Base-by-base conservation (phyloP, 2,888 invertebrate species). In the Poecilus cupreus region DNA sequence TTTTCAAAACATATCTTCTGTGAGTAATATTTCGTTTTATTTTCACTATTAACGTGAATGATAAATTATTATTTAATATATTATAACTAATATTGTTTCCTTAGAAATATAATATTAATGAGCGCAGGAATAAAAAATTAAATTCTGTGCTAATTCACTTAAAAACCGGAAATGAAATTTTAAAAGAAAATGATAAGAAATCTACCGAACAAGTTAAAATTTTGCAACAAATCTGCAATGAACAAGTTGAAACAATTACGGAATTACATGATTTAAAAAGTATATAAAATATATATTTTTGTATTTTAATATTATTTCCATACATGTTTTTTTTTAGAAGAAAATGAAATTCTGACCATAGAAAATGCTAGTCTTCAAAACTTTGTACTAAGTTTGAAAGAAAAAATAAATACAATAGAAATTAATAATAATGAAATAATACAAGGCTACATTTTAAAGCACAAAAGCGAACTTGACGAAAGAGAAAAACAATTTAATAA, bases 151-250 rank as follows among this genome's bases (percentile, higher is more conserved):
- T 78, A 32, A 24, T 11, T 26, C 22, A 49, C 18, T 26, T 46
- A 26, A 43, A 43, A 32, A 13, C 43, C 6, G 0, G 11, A 64
- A 78, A 49, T 68, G 26, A 46, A 26, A 46, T 18, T 46, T 78
- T 26, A 20, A 78, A 68, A 26, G 18, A 78, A 46, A 49, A 68
- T 68, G 49, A 78, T 16, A 43, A 46, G 10, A 64, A 78, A 78
- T 68, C 13, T 13, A 43, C 18, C 6, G 64, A 78, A 43, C 46
- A 78, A 46, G n/a, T 68, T 6, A 68, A 77, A 43, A 24, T 18
- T 49, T 46, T 78, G n/a, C 16, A 37, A 2, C 24, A 78, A 46
- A 43, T 68, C 1, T 60, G 60, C 49, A 68, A 64, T 68, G 64
- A 68, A 20, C 78, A 78, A 46, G 5, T 20, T n/a, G 49, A 49